These are phyloP conservation scores for Batillaria attramentaria DNA, from an alignment of 1,140 invertebrate species.

Conservation along the genomic window DNA sequence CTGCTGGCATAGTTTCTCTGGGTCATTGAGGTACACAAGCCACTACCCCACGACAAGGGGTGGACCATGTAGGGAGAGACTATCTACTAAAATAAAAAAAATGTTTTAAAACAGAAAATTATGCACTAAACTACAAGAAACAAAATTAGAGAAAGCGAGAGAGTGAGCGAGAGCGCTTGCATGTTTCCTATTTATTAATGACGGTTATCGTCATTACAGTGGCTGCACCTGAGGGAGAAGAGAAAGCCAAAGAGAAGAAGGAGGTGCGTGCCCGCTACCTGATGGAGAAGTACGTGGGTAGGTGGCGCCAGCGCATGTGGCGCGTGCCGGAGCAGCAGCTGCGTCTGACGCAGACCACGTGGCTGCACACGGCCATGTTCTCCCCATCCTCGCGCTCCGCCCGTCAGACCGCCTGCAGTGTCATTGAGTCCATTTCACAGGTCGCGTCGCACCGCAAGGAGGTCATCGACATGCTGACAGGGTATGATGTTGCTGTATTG, in stretches of 20 bases:
- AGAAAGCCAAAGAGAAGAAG: slow-evolving; percentile 65
- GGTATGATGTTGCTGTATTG: slow-evolving; percentile 49
- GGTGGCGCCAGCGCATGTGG: slow-evolving; percentile 73
- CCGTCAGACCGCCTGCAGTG: slow-evolving; percentile 89
- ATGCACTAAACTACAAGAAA: too few species aligned
- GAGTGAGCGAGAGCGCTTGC: too few species aligned
- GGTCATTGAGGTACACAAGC: too few species aligned
- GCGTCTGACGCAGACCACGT: slow-evolving; percentile 76
- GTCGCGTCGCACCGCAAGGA: slow-evolving; percentile 66
- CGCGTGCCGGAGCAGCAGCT: slow-evolving; percentile 58
- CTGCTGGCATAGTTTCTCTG: too few species aligned
- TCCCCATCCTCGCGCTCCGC: slow-evolving; percentile 91
- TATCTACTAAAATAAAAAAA: too few species aligned
- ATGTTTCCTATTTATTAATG: background rate
- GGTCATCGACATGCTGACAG: slow-evolving; percentile 88
- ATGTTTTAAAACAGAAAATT: too few species aligned
- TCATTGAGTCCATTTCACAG: slow-evolving; percentile 86
- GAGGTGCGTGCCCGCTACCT: slow-evolving; percentile 78
- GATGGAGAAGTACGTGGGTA: slow-evolving; percentile 82
- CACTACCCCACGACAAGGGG: too few species aligned
- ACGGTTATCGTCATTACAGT: background rate
- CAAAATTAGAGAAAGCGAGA: too few species aligned
- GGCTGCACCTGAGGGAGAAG: slow-evolving; percentile 31
- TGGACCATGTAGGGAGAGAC: too few species aligned
- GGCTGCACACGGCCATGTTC: slow-evolving; percentile 89